A percentile compares a stretch with the other conserved stretches of the same genome.
These are phyloP conservation scores for Acromyrmex charruanus DNA, from an alignment of 1,140 invertebrate genomes.

Conservation along the genomic window DNA sequence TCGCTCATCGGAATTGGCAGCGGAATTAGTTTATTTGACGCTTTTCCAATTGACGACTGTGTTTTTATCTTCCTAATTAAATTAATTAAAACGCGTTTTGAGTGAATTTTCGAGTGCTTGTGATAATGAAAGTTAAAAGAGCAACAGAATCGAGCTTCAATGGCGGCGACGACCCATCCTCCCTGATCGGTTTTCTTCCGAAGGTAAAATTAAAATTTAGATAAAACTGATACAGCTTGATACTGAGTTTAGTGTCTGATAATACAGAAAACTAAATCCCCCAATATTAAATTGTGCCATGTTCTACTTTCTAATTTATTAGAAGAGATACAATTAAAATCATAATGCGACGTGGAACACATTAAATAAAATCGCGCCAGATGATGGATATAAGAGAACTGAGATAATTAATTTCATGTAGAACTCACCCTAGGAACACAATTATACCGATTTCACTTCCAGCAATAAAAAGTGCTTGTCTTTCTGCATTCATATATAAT, in stretches of 20 bases:
- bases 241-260: background rate
- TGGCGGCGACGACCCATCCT: background rate
- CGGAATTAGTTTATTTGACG: background rate
- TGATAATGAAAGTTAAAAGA: background rate
- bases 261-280: background rate
- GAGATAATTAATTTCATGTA: conserved; percentile 7
- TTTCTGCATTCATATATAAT: background rate
- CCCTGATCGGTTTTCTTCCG: background rate
- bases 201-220: background rate
- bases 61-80: background rate
- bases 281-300: no score
- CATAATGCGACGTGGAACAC: background rate
- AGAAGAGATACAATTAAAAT: background rate
- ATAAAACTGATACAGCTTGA: background rate
- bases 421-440: background rate
- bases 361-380: conserved; percentile 2
- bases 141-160: background rate
- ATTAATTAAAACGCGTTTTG: background rate
- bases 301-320: conserved; percentile 37
- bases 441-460: conserved; percentile 1
- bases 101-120: background rate
- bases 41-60: background rate
- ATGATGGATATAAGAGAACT: background rate
- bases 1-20: background rate
- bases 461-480: background rate